A percentile compares a stretch with the other conserved stretches of the same genome.
Conservation (phyloP, 2,888 invertebrate genomes). For the Leucozona laternaria region DNA sequence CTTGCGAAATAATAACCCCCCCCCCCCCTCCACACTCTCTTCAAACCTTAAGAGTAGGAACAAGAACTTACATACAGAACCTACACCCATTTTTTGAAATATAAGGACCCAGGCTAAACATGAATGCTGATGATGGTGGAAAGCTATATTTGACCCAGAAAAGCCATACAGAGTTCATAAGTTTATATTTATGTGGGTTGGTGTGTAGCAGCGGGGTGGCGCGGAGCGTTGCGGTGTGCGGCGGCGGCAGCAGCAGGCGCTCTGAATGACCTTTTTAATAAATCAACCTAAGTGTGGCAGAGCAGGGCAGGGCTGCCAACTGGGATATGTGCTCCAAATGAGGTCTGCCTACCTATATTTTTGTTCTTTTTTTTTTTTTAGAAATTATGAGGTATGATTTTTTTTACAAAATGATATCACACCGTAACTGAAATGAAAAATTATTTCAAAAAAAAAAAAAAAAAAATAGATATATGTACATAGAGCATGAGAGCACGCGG, state of each 20-base stretch:
- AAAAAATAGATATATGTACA: background rate
- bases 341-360: constrained; percentile 53
- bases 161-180: constrained; percentile 44
- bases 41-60: background rate
- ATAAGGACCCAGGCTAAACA: constrained; percentile 13
- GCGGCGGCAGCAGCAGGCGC: background rate
- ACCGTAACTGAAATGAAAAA: constrained; percentile 64
- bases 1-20: constrained; percentile 4
- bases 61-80: background rate
- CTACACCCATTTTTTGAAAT: constrained; percentile 5
- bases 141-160: constrained; percentile 64
- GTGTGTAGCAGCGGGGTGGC: constrained; percentile 24
- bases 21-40: background rate
- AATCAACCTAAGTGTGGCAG: constrained; percentile 58
- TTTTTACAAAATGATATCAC: constrained; percentile 68
- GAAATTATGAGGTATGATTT: constrained; percentile 68
- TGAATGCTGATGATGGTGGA: constrained; percentile 19
- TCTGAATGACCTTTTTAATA: constrained; percentile 69
- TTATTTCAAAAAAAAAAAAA: constrained; percentile 51
- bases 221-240: too few species aligned
- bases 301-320: constrained; percentile 55
- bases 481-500: constrained; percentile 43
- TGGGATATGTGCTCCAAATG: constrained; percentile 59
- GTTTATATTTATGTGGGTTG: constrained; percentile 32
- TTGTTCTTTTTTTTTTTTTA: constrained; percentile 21